These are phyloP conservation scores for Tinamus guttatus DNA, from an alignment of 2,113 vertebrate genomes.

Conservation along the genomic window DNA sequence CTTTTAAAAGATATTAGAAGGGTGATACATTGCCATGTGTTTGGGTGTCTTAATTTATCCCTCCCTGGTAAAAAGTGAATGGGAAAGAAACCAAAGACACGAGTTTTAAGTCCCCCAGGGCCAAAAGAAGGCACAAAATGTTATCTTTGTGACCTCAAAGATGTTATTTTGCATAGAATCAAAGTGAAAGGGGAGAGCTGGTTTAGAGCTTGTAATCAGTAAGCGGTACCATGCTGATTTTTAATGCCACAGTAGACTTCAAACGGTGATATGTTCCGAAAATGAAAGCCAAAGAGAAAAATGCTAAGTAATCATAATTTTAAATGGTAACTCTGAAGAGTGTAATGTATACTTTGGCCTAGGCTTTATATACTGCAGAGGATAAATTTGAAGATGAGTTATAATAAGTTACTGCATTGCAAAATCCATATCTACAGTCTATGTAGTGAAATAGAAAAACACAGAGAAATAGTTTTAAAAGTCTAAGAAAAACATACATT, in stretches of 20 bases:
- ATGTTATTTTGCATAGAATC: background rate
- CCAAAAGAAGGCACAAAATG: background rate
- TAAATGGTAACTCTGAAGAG: background rate
- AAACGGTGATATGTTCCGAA: background rate
- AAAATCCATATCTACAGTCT: background rate
- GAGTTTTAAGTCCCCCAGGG: background rate
- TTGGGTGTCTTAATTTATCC: background rate
- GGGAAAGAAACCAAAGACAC: background rate
- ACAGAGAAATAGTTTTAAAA: background rate
- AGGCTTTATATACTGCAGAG: background rate
- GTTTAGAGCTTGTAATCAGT: background rate
- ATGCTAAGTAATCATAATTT: background rate
- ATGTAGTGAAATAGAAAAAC: background rate
- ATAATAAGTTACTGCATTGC: too few species aligned
- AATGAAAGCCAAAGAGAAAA: background rate
- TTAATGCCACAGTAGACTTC: background rate
- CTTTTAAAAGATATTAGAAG: background rate
- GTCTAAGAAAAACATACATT: background rate
- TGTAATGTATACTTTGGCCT: background rate
- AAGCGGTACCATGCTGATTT: background rate
- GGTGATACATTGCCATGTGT: background rate
- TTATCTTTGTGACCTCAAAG: slow-evolving; percentile 19
- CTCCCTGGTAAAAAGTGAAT: background rate
- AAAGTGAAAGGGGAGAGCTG: background rate
- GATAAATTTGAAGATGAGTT: background rate